These are phyloP conservation scores for Hololepta plana DNA, from an alignment of 2,888 invertebrate species.

Conservation along the genomic window DNA sequence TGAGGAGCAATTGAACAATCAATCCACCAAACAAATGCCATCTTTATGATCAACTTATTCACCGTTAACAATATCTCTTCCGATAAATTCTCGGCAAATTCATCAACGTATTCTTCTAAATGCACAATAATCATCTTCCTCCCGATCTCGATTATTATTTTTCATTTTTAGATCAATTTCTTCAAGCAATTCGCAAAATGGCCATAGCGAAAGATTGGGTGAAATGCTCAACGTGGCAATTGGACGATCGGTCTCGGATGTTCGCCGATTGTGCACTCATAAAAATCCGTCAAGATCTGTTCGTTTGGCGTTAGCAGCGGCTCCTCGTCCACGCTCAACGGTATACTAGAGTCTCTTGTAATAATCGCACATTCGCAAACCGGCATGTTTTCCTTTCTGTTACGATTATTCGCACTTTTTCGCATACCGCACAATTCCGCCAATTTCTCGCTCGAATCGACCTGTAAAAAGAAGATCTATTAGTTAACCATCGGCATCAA, in stretches of 20 bases:
- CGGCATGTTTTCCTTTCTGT: slow-evolving; percentile 18
- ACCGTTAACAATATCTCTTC: too few species aligned
- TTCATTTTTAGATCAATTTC: too few species aligned
- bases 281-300: slow-evolving; percentile 43
- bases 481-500: neutral
- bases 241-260: slow-evolving; percentile 44
- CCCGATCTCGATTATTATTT: too few species aligned
- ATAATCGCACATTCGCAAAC: slow-evolving; percentile 39
- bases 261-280: slow-evolving; percentile 45
- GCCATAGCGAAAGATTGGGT: too few species aligned
- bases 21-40: too few species aligned
- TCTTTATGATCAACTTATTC: too few species aligned
- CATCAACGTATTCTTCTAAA: too few species aligned
- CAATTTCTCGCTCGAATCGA: slow-evolving; percentile 32
- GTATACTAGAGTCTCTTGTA: slow-evolving; percentile 27
- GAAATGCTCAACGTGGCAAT: slow-evolving; percentile 31
- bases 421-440: slow-evolving; percentile 32
- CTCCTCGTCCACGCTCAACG: slow-evolving; percentile 27
- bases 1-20: too few species aligned
- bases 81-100: too few species aligned
- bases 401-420: slow-evolving; percentile 28
- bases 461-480: slow-evolving; percentile 26
- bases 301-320: slow-evolving; percentile 40
- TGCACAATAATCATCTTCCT: too few species aligned
- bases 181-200: too few species aligned